These are phyloP conservation scores for Drosophila buzzatii DNA, from an alignment of 2,888 invertebrate species.

Conservation along the genomic window DNA sequence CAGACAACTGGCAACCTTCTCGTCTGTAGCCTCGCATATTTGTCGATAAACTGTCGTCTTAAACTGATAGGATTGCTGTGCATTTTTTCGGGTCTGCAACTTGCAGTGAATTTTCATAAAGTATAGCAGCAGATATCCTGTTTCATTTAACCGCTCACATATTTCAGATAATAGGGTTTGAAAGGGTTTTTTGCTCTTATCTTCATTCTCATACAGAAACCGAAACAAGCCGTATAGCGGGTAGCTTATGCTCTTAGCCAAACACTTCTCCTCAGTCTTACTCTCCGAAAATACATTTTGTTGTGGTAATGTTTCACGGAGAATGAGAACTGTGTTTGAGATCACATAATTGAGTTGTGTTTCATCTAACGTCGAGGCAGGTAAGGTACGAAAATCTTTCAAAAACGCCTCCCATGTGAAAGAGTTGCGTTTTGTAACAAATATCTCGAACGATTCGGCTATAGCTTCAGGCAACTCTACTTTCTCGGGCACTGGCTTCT, in stretches of 20 bases:
- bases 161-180: slow-evolving; percentile 93
- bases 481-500: slow-evolving; percentile 84
- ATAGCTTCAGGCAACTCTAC: slow-evolving; percentile 84
- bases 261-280: slow-evolving; percentile 87
- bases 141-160: slow-evolving; percentile 89
- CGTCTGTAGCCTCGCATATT: slow-evolving; percentile 92
- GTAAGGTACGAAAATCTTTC: slow-evolving; percentile 83
- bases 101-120: slow-evolving; percentile 93
- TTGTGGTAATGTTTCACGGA: slow-evolving; percentile 84
- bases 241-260: slow-evolving; percentile 92
- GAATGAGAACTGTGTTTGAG: slow-evolving; percentile 82
- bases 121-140: slow-evolving; percentile 95
- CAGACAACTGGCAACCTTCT: slow-evolving; percentile 85
- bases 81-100: slow-evolving; percentile 86
- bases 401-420: slow-evolving; percentile 84
- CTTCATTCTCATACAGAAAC: slow-evolving; percentile 91
- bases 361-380: slow-evolving; percentile 83
- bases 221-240: slow-evolving; percentile 95
- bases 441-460: slow-evolving; percentile 84
- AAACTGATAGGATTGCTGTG: slow-evolving; percentile 88
- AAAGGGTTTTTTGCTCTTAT: slow-evolving; percentile 91
- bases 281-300: slow-evolving; percentile 86
- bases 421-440: slow-evolving; percentile 82
- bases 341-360: slow-evolving; percentile 85
- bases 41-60: slow-evolving; percentile 95